phyloP scores from a whole-genome alignment of 1,140 invertebrate genomes.

The Theocolax elegans region DNA sequence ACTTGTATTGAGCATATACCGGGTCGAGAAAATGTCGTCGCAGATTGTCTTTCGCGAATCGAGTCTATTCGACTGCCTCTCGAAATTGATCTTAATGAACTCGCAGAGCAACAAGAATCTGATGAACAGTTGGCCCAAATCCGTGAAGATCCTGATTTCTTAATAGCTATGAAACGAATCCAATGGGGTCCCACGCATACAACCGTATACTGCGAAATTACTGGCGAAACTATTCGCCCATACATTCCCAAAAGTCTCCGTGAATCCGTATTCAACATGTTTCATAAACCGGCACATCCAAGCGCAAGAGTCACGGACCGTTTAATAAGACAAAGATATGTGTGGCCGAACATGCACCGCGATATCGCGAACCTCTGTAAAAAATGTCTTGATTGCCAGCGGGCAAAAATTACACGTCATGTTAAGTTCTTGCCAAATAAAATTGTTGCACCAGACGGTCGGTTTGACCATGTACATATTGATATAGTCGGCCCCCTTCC shows the following conservation, averaged over 20 bases:
- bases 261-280: background rate
- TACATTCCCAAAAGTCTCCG: background rate
- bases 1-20: constrained; percentile 53
- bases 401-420: constrained; percentile 34
- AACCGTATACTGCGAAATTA: no score
- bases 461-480: constrained; percentile 24
- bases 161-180: no score
- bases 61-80: background rate
- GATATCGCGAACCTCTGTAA: no score
- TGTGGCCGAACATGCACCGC: no score
- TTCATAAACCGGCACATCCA: constrained; percentile 1
- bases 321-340: constrained; percentile 29
- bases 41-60: constrained; percentile 44
- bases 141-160: background rate
- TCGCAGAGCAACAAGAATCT: no score
- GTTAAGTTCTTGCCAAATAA: background rate
- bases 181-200: no score
- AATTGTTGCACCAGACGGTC: background rate
- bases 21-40: constrained; percentile 46
- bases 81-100: no score
- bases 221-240: background rate
- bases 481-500: constrained; percentile 44
- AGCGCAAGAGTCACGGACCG: background rate
- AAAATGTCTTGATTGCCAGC: constrained; percentile 34
- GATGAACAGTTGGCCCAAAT: no score